These are phyloP conservation scores for Neogobius melanostomus DNA, from an alignment of 2,113 vertebrate genomes.

Conservation along the genomic window DNA sequence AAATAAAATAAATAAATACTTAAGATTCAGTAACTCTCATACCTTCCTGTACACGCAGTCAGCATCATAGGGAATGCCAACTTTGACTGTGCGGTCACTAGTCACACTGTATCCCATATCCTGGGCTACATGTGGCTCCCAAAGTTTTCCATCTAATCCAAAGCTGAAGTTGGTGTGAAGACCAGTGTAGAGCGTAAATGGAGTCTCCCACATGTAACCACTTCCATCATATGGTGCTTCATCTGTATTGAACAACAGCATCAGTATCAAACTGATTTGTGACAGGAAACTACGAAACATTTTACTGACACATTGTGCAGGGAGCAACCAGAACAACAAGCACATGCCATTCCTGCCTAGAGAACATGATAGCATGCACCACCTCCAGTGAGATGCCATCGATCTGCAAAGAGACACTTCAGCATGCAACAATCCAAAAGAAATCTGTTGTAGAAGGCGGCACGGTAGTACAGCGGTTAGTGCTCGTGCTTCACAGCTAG, in stretches of 20 bases:
- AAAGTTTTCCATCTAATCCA: slow-evolving; percentile 36
- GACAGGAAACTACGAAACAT: not conserved
- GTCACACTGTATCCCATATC: slow-evolving; percentile 36
- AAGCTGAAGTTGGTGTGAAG: slow-evolving; percentile 12
- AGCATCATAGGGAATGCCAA: slow-evolving; percentile 56
- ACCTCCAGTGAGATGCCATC: slow-evolving; percentile 54
- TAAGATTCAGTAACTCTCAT: not conserved
- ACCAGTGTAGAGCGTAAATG: slow-evolving; percentile 31
- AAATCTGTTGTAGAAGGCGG: not conserved
- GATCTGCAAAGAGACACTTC: slow-evolving; percentile 38
- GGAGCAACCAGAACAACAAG: slow-evolving; percentile 54
- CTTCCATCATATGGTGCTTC: slow-evolving; percentile 25
- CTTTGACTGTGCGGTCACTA: slow-evolving; percentile 6
- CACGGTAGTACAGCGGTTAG: no score
- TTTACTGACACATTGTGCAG: slow-evolving; percentile 58
- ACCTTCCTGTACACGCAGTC: slow-evolving; percentile 65
- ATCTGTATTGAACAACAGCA: slow-evolving; percentile 28
- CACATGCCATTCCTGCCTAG: slow-evolving; percentile 57
- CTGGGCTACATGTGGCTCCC: slow-evolving; percentile 11
- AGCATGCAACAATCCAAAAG: not conserved
- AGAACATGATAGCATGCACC: slow-evolving; percentile 61
- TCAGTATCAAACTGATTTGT: not conserved
- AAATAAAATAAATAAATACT: not conserved
- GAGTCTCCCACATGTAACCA: slow-evolving; percentile 53
- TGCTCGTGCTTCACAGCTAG: no score